Conservation (phyloP, 2,797 vertebrate species). For the Galaxias olidus region DNA sequence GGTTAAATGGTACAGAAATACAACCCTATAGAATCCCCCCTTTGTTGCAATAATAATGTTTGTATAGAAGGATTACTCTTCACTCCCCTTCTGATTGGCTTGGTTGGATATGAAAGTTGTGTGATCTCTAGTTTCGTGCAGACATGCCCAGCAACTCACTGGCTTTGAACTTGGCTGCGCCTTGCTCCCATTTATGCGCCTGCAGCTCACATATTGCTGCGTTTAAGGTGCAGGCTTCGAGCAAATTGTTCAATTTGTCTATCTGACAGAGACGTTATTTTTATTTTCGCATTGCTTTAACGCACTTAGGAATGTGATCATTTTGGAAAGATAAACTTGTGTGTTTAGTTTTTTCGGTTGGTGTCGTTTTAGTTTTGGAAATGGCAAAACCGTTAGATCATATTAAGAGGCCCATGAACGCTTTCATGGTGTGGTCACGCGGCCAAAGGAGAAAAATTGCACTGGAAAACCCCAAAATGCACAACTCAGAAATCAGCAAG, state of each 20-base stretch:
- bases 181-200: slow-evolving; percentile 50
- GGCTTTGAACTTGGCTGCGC: slow-evolving; percentile 55
- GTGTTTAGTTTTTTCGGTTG: slow-evolving; percentile 20
- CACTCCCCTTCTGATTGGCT: slow-evolving; percentile 62
- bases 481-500: slow-evolving; percentile 98
- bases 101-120: slow-evolving; percentile 55
- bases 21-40: slow-evolving; percentile 36
- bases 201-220: slow-evolving; percentile 32
- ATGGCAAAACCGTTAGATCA: slow-evolving; percentile 75
- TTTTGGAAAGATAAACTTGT: slow-evolving; percentile 30
- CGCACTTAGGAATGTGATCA: slow-evolving; percentile 38
- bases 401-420: slow-evolving; percentile 96
- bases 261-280: too few species aligned
- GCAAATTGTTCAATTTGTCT: slow-evolving; percentile 16
- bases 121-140: slow-evolving; percentile 43
- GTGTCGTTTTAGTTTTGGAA: slow-evolving; percentile 26
- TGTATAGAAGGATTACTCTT: slow-evolving; percentile 61
- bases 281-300: slow-evolving; percentile 37
- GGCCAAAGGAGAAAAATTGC: slow-evolving; percentile 95
- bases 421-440: slow-evolving; percentile 98
- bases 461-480: slow-evolving; percentile 97
- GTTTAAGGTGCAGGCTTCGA: slow-evolving; percentile 32
- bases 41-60: slow-evolving; percentile 35
- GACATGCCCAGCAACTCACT: slow-evolving; percentile 62
- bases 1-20: too few species aligned